Evolutionary conservation across 2,113 vertebrate species (phyloP).

Genomic region (Macaca fascicularis): T2T-MFA8v1.1 NC_088375.1:197782501-197783000

Average conservation of each 20-base stretch:
- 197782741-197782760: slow-evolving; percentile 48
- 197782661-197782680: slow-evolving; percentile 53
- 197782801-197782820: slow-evolving; percentile 56
- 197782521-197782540: background rate
- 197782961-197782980: background rate
- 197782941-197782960: background rate
- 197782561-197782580: background rate
- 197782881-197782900: background rate
- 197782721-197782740: slow-evolving; percentile 52
- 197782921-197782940: background rate
- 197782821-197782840: slow-evolving; percentile 49
- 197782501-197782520: background rate
- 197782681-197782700: slow-evolving; percentile 45
- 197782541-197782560: background rate
- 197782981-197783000: too few relatives aligned
- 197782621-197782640: background rate
- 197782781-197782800: slow-evolving; percentile 63
- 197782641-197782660: background rate
- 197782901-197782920: background rate
- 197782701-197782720: slow-evolving; percentile 65
- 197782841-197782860: slow-evolving; percentile 58
- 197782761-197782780: slow-evolving; percentile 53
- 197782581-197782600: background rate
- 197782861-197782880: slow-evolving; percentile 4
- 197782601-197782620: background rate